Evolutionary conservation across 2,797 vertebrate genomes (phyloP), one percentile per base, ranked within the genome.

Genomic region (Danio tinwini): DNA sequence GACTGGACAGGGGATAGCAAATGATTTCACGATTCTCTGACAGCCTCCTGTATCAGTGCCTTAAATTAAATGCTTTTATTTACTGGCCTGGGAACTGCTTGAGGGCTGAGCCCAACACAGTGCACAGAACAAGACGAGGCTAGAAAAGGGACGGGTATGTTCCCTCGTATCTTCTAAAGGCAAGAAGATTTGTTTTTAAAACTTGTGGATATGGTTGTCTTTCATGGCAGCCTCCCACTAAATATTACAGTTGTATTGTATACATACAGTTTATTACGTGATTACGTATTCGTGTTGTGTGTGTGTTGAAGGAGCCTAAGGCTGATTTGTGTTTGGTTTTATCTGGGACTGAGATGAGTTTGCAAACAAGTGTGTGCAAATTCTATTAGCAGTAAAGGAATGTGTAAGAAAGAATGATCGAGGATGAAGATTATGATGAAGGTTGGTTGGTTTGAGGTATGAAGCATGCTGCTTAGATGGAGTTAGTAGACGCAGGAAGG

Each of bases 1-100:
- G 61, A 68, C 49, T 50, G 62, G 76, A 63, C 76, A 77, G 79
- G 63, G 59, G 76, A 76, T 78, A 71, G 78, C 55, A 53, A 50
- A 73, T 44, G 63, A 50, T 82, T 80, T 80, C 81, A 50, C 73
- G 64, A 79, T 40, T 63, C 76, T 82, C 82, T 11, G 49, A 69
- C 16, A 88, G 89, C 87, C 90, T 87, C 89, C 88, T 91, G 84
- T 76, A 85, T 90, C 87, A 86, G 90, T 91, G 93, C 90, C 90
- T 73, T 89, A 86, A 86, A 73, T 89, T 86, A 85, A 86, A 68
- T 49, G 82, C 77, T 69, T 88, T 76, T 88, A 82, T 44, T 86
- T 84, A 74, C 84, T 83, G 85, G 87, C 78, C 81, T 82, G 83
- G 88, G 81, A 74, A 85, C 76, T 87, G 87, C 82, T 77, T 59